These are phyloP conservation scores for Bombyx mori DNA, from an alignment of 1,140 invertebrate species.

Conservation along the genomic window DNA sequence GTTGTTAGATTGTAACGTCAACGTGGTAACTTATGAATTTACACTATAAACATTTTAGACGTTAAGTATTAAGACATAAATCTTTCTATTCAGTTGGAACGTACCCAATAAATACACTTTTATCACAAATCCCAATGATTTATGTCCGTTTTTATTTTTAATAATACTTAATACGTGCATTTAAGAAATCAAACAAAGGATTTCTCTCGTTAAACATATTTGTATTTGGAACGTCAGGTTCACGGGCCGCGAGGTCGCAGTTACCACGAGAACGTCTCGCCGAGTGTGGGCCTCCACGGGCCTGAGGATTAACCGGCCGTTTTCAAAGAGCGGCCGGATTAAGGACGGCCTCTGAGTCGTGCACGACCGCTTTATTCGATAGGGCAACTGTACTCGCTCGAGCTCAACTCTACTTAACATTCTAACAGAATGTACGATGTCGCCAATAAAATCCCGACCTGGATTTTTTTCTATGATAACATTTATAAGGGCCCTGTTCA, in stretches of 20 bases:
- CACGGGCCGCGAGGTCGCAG: constrained; percentile 33
- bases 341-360: neutral
- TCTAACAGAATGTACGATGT: constrained; percentile 47
- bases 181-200: constrained; percentile 32
- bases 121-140: constrained; percentile 8
- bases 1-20: constrained; percentile 7
- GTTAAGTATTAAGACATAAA: constrained; percentile 19
- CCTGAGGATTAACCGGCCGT: constrained; percentile 32
- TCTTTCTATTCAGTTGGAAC: constrained; percentile 19
- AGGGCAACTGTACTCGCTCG: constrained; percentile 35
- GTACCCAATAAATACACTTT: constrained; percentile 22
- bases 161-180: constrained; percentile 18
- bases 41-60: constrained; percentile 8
- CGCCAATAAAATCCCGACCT: constrained; percentile 59
- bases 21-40: constrained; percentile 11
- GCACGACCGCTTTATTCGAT: constrained; percentile 8
- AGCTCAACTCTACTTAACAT: constrained; percentile 64
- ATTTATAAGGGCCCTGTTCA: constrained; percentile 50
- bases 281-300: constrained; percentile 31
- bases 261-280: constrained; percentile 46
- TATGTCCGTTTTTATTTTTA: constrained; percentile 7
- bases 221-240: constrained; percentile 43
- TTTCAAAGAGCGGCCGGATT: constrained; percentile 14
- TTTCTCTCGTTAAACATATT: constrained; percentile 37
- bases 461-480: constrained; percentile 48